Evolutionary conservation across 1,140 invertebrate species (phyloP).

Genomic region (Archivesica marissinica): DNA sequence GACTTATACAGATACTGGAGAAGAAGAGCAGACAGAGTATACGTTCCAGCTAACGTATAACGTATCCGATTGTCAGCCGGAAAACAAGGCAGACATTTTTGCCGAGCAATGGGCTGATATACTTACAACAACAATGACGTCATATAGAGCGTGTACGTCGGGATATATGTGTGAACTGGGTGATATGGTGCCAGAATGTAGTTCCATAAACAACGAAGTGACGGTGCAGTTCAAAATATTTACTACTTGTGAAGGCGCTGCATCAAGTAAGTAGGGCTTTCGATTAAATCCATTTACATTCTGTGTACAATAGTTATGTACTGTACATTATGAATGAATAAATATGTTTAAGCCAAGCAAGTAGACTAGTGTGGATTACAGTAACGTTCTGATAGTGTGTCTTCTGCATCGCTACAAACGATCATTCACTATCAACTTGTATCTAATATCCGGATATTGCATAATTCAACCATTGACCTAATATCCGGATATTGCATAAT

Average conservation of each 20-base stretch:
- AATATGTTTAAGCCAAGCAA: too few species aligned
- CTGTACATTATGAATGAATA: too few species aligned
- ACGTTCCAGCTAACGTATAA: not conserved
- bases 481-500: too few species aligned
- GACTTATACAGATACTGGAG: slow-evolving; percentile 23
- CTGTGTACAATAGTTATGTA: too few species aligned
- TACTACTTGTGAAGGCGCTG: not conserved
- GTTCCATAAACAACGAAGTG: not conserved
- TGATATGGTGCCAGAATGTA: slow-evolving; percentile 21
- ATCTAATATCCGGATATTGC: too few species aligned
- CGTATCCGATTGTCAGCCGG: not conserved
- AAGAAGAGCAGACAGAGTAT: not conserved
- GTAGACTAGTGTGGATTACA: too few species aligned
- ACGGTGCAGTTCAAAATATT: slow-evolving; percentile 6
- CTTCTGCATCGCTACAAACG: too few species aligned
- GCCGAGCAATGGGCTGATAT: not conserved
- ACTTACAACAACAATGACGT: slow-evolving; percentile 1
- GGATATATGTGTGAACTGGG: slow-evolving; percentile 13
- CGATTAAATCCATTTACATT: too few species aligned
- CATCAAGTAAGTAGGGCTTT: slow-evolving; percentile 3
- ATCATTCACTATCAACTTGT: too few species aligned
- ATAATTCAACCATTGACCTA: too few species aligned
- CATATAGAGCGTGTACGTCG: slow-evolving; percentile 23
- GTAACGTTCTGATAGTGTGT: too few species aligned
- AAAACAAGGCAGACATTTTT: not conserved